A percentile compares a stretch with the other conserved stretches of the same genome.
phyloP scores from a whole-genome alignment of 2,797 vertebrate species.

The Pangasius djambal region DNA sequence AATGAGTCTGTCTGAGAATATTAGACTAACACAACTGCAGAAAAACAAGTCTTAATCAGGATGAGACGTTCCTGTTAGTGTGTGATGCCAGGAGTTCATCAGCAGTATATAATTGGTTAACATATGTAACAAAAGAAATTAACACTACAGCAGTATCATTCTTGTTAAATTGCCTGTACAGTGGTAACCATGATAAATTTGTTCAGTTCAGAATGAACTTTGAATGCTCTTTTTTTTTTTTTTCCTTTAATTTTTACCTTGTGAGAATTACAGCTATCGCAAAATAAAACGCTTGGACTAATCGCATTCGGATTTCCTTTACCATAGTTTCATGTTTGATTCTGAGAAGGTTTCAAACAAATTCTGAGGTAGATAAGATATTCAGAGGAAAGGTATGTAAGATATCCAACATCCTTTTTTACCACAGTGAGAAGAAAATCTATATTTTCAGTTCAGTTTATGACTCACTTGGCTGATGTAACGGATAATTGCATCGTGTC shows the following conservation, averaged over 20 bases:
- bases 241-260: not conserved
- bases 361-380: conserved; percentile 1
- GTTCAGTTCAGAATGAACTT: conserved; percentile 15
- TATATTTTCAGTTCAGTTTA: conserved; percentile 52
- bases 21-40: not conserved
- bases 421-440: conserved; percentile 26
- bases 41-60: not conserved
- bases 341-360: conserved; percentile 13
- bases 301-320: conserved; percentile 1
- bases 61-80: not conserved
- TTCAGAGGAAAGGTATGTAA: conserved; percentile 33
- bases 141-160: not conserved
- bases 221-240: not conserved
- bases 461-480: conserved; percentile 63
- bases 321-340: conserved; percentile 30
- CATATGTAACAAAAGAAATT: not conserved
- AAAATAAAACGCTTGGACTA: conserved; percentile 16
- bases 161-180: not conserved
- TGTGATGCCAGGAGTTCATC: not conserved
- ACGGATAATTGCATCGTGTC: conserved; percentile 58
- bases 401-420: conserved; percentile 3
- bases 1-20: not conserved
- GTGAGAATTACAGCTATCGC: not conserved
- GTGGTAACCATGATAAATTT: not conserved
- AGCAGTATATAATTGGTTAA: not conserved